A percentile compares a stretch with the other conserved stretches of the same genome.
phyloP scores from a whole-genome alignment of 1,140 invertebrate species.

The Drosophila takahashii region DNA sequence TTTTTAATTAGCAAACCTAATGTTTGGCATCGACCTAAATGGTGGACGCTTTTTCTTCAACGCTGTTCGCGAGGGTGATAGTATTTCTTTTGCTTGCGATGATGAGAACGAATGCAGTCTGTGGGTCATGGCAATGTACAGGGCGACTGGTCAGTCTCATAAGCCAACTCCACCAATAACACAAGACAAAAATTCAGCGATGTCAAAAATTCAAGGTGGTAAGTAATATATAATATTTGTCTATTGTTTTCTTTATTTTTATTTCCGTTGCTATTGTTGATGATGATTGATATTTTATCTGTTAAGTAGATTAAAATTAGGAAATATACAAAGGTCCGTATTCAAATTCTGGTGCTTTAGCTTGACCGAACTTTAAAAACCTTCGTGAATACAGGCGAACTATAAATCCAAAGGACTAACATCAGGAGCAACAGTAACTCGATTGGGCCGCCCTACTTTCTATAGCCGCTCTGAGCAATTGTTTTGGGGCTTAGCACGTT shows the following conservation, averaged over 20 bases:
- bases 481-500: too few relatives aligned
- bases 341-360: too few relatives aligned
- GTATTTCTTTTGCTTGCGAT: slow-evolving; percentile 97
- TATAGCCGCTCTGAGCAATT: too few relatives aligned
- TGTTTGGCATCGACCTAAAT: slow-evolving; percentile 95
- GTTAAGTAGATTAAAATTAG: too few relatives aligned
- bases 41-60: slow-evolving; percentile 98
- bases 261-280: too few relatives aligned
- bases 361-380: too few relatives aligned
- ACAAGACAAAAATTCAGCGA: slow-evolving; percentile 93
- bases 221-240: slow-evolving; percentile 11
- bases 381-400: too few relatives aligned
- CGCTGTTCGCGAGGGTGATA: slow-evolving; percentile 98
- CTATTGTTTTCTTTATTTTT: background rate
- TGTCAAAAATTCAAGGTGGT: slow-evolving; percentile 94
- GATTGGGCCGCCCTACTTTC: too few relatives aligned
- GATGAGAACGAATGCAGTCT: slow-evolving; percentile 99
- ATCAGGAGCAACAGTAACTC: too few relatives aligned
- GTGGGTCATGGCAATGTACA: slow-evolving; percentile 99
- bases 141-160: slow-evolving; percentile 99
- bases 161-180: slow-evolving; percentile 98
- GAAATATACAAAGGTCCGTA: too few relatives aligned
- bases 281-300: too few relatives aligned
- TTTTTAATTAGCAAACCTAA: slow-evolving; percentile 90
- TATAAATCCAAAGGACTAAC: too few relatives aligned